Percentiles rank a stretch among this genome's conserved stretches.
phyloP scores from a whole-genome alignment of 1,140 invertebrate genomes.

The Drosophila ogumai region DNA sequence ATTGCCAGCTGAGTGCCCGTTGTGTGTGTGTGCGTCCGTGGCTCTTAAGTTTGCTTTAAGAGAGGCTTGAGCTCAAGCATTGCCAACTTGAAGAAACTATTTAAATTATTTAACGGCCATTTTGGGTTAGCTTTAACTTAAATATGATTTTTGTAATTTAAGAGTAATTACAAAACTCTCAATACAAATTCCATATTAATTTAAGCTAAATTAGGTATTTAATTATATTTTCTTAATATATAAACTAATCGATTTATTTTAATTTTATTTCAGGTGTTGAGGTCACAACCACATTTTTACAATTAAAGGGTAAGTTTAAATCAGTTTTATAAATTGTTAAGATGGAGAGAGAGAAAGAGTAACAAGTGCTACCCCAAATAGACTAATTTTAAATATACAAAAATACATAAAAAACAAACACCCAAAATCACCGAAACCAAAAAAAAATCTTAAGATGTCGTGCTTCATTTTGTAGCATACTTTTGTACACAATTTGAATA shows the following conservation, averaged over 20 bases:
- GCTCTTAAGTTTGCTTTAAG: conserved; percentile 60
- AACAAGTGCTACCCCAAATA: conserved; percentile 49
- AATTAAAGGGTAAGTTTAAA: conserved; percentile 42
- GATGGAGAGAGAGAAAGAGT: conserved; percentile 23
- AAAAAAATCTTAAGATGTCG: background rate
- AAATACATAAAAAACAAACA: background rate
- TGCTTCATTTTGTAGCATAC: background rate
- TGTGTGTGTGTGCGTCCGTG: conserved; percentile 16
- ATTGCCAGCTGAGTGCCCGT: conserved; percentile 27
- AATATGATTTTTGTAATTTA: too few relatives aligned
- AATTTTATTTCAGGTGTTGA: conserved; percentile 1
- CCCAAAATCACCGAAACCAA: background rate
- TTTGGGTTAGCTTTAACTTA: background rate
- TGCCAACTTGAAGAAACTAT: conserved; percentile 36
- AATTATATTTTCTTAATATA: too few relatives aligned
- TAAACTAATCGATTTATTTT: background rate
- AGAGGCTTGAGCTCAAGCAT: conserved; percentile 36
- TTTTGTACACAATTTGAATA: background rate
- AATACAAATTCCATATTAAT: too few relatives aligned
- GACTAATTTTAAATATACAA: background rate
- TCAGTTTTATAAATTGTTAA: background rate
- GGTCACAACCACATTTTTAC: background rate
- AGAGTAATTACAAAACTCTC: too few relatives aligned
- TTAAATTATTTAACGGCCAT: conserved; percentile 46
- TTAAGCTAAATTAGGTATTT: too few relatives aligned